Percentiles rank a stretch among this genome's conserved stretches.
These are phyloP conservation scores for Pasiphila rectangulata DNA, from an alignment of 2,888 invertebrate species.

Conservation along the genomic window DNA sequence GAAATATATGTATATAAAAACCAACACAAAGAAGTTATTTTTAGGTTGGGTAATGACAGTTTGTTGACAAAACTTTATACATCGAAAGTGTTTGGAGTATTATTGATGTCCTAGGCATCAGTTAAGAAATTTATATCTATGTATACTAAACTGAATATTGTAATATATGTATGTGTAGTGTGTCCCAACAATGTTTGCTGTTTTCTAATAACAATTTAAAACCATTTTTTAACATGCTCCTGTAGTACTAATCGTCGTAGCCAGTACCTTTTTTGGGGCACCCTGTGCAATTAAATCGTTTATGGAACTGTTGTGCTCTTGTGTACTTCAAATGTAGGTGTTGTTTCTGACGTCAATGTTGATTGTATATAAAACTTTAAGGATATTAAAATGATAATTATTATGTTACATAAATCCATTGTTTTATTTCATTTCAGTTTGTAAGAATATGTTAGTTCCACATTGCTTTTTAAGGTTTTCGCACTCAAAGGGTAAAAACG, in stretches of 20 bases:
- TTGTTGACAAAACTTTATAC: too few relatives aligned
- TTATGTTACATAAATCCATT: conserved; percentile 59
- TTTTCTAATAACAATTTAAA: not conserved
- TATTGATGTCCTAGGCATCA: too few relatives aligned
- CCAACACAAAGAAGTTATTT: too few relatives aligned
- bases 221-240: not conserved
- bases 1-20: too few relatives aligned
- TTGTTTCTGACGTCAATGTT: conserved; percentile 66
- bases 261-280: not conserved
- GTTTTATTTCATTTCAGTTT: conserved; percentile 30
- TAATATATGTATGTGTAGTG: not conserved
- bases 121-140: too few relatives aligned
- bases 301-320: conserved; percentile 64
- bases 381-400: conserved; percentile 67
- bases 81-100: too few relatives aligned
- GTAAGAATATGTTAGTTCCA: too few relatives aligned
- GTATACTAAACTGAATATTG: conserved; percentile 20
- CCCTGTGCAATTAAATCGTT: conserved; percentile 42
- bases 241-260: not conserved
- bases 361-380: conserved; percentile 72
- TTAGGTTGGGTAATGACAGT: too few relatives aligned
- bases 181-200: not conserved
- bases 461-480: too few relatives aligned
- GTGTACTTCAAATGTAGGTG: conserved; percentile 53
- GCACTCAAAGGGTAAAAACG: too few relatives aligned